Conservation (phyloP, 2,797 vertebrate species). For the Acipenser oxyrinchus region DNA sequence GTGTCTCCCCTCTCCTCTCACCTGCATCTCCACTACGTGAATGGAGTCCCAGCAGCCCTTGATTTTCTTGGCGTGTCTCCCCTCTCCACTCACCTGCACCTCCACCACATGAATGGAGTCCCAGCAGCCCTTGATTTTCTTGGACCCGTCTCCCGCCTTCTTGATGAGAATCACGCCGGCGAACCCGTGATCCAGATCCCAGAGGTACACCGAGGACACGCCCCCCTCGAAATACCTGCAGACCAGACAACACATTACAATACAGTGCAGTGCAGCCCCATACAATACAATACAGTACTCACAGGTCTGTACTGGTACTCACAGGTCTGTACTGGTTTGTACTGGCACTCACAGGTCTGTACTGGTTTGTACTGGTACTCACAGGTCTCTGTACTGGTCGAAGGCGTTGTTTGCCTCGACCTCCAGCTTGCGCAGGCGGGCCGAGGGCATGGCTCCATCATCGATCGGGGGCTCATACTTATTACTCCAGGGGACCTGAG, state of each 20-base stretch:
- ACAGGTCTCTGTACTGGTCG: constrained; percentile 99
- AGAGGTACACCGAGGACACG: constrained; percentile 96
- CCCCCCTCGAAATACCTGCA: constrained; percentile 95
- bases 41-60: constrained; percentile 76
- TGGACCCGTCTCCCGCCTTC: constrained; percentile 96
- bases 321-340: background rate
- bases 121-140: constrained; percentile 99
- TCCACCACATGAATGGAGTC: constrained; percentile 99
- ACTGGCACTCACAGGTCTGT: constrained; percentile 52
- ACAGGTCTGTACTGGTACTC: constrained; percentile 1
- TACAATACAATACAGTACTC: background rate
- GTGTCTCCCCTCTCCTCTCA: constrained; percentile 22
- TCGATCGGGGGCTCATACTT: constrained; percentile 97
- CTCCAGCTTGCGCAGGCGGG: constrained; percentile 92
- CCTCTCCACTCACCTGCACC: constrained; percentile 79
- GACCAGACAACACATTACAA: too few relatives aligned
- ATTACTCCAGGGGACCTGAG: constrained; percentile 95
- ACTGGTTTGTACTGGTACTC: constrained; percentile 45
- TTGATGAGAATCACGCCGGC: constrained; percentile 98
- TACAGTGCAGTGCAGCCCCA: too few relatives aligned
- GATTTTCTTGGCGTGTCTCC: constrained; percentile 57
- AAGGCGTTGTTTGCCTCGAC: constrained; percentile 98
- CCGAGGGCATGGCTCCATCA: constrained; percentile 95
- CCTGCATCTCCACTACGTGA: constrained; percentile 73
- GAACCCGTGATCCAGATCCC: constrained; percentile 98